These are phyloP conservation scores for Drosophila nasuta DNA, from an alignment of 1,140 invertebrate species.

Conservation along the genomic window DNA sequence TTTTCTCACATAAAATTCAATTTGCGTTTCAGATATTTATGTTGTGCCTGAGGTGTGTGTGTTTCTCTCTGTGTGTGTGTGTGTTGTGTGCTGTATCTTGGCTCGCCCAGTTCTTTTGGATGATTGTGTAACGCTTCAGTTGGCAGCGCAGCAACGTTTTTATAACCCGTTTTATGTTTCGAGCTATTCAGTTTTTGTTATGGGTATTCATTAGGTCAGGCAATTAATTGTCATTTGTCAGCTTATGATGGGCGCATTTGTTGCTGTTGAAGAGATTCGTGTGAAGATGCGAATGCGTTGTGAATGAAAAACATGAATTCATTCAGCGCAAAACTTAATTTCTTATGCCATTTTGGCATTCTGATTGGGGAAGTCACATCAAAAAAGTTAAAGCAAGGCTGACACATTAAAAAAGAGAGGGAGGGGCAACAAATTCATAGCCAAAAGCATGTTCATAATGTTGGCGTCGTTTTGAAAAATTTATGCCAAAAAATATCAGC, in stretches of 20 bases:
- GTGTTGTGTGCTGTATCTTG: constrained; percentile 44
- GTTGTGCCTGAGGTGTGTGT: constrained; percentile 25
- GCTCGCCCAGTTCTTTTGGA: constrained; percentile 60
- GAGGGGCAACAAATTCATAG: background rate
- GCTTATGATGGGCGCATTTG: constrained; percentile 43
- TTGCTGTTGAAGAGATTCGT: background rate
- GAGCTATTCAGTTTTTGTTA: constrained; percentile 23
- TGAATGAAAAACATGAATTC: constrained; percentile 16
- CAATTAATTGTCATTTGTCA: constrained; percentile 82
- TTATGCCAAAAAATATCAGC: constrained; percentile 57
- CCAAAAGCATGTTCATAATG: constrained; percentile 17
- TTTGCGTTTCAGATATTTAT: constrained; percentile 64
- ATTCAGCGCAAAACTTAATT: constrained; percentile 10
- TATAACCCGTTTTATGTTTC: constrained; percentile 64
- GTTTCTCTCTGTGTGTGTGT: constrained; percentile 30
- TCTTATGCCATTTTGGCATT: constrained; percentile 25
- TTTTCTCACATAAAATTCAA: constrained; percentile 77
- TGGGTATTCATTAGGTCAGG: constrained; percentile 61
- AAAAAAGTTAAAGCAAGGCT: constrained; percentile 31
- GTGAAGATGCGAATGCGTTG: constrained; percentile 2
- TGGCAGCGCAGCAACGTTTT: constrained; percentile 48
- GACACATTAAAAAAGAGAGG: background rate
- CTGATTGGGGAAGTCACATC: constrained; percentile 23
- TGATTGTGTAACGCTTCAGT: constrained; percentile 39
- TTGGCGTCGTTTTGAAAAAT: constrained; percentile 51